Conservation (phyloP, 2,888 invertebrate genomes). For the Leptopilina syphax region DNA sequence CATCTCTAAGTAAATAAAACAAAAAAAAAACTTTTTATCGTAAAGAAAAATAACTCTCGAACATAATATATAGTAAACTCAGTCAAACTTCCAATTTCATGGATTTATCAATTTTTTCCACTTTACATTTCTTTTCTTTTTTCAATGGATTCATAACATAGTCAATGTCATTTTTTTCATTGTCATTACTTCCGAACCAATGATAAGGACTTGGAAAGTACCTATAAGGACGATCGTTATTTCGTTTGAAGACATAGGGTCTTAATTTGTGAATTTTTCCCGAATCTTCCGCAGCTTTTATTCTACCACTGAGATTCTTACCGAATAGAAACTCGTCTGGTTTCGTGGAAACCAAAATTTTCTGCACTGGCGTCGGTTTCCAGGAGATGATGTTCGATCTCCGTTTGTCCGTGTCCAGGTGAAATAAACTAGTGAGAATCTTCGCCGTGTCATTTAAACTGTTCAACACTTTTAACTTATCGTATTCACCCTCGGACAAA, state of each 20-base stretch:
- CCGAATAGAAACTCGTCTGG: conserved; percentile 25
- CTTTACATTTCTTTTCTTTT: not conserved
- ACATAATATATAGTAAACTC: not conserved
- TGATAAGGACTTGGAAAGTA: conserved; percentile 13
- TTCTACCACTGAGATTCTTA: not conserved
- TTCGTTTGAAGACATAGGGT: not conserved
- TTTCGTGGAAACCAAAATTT: conserved; percentile 3
- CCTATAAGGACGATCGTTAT: not conserved
- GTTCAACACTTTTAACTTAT: conserved; percentile 9
- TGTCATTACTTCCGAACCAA: not conserved
- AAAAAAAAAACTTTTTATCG: no score
- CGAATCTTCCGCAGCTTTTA: not conserved
- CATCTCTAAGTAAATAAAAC: no score
- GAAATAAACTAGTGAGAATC: conserved; percentile 13
- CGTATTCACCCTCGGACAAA: not conserved
- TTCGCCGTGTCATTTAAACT: conserved; percentile 5
- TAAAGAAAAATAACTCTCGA: no score
- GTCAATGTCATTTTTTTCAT: not conserved
- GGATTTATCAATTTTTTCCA: not conserved
- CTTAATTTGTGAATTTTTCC: not conserved
- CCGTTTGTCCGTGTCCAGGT: not conserved
- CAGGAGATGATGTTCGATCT: conserved; percentile 27
- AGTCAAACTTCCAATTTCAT: conserved; percentile 22
- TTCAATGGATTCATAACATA: conserved; percentile 22
- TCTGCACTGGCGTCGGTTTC: not conserved